These are phyloP conservation scores for Lasioglossum morio DNA, from an alignment of 2,888 invertebrate species.

Conservation along the genomic window DNA sequence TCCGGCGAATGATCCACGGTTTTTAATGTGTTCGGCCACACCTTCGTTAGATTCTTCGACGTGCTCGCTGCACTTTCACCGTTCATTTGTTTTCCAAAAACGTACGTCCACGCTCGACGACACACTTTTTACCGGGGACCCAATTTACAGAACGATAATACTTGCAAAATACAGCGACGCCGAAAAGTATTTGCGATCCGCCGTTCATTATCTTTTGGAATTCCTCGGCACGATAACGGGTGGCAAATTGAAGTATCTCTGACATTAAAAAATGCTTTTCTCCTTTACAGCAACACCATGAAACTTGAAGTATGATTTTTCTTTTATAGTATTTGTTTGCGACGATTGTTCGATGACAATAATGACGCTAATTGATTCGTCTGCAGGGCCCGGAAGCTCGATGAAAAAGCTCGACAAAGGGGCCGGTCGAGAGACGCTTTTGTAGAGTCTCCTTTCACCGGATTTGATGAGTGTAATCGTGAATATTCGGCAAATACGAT, in stretches of 20 bases:
- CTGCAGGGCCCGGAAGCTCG: conserved; percentile 7
- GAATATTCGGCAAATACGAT: conserved; percentile 54
- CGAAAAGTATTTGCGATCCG: background rate
- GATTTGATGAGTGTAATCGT: conserved; percentile 46
- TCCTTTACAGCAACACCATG: background rate
- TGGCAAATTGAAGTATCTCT: background rate
- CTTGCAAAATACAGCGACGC: conserved; percentile 2
- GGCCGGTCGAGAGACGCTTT: conserved; percentile 22
- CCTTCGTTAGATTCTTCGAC: conserved; percentile 70
- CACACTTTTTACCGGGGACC: conserved; percentile 64
- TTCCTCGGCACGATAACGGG: background rate
- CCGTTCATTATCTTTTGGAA: background rate
- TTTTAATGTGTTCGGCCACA: conserved; percentile 58
- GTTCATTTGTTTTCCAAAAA: conserved; percentile 75
- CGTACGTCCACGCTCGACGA: conserved; percentile 60
- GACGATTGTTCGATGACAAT: background rate
- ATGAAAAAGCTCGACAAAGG: conserved; percentile 52
- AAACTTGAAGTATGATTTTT: background rate
- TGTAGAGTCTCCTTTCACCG: conserved; percentile 50
- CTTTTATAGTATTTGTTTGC: too few relatives aligned
- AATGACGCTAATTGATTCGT: conserved; percentile 35
- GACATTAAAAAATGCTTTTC: background rate
- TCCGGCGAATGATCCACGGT: conserved; percentile 36
- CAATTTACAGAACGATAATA: conserved; percentile 38
- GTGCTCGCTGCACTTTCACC: conserved; percentile 70